These are phyloP conservation scores for Apodemia hepburni DNA, from an alignment of 2,888 invertebrate species.

Conservation along the genomic window DNA sequence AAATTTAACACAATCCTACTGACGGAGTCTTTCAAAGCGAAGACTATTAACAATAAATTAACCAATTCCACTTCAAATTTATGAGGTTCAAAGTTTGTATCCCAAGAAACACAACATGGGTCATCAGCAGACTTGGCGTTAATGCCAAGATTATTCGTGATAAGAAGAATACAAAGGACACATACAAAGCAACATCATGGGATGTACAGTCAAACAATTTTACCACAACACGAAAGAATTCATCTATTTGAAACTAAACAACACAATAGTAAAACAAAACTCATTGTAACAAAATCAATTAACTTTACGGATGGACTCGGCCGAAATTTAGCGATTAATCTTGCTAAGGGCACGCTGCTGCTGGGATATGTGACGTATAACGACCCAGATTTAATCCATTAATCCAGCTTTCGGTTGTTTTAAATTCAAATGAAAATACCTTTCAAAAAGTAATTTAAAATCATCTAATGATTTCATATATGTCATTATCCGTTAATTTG, in stretches of 20 bases:
- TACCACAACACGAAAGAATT: neutral
- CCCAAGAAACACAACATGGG: too few relatives aligned
- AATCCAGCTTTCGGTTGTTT: neutral
- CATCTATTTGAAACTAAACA: neutral
- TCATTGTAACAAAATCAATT: neutral
- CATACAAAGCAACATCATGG: too few relatives aligned
- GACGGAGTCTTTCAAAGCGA: too few relatives aligned
- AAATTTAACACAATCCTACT: too few relatives aligned
- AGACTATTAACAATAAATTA: too few relatives aligned
- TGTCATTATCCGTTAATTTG: too few relatives aligned
- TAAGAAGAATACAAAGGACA: too few relatives aligned
- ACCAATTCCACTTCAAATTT: too few relatives aligned
- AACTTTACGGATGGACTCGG: neutral
- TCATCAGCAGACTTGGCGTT: too few relatives aligned
- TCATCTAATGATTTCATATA: neutral
- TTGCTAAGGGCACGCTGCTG: neutral
- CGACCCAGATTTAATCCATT: neutral
- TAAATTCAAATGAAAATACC: neutral
- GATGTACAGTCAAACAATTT: too few relatives aligned
- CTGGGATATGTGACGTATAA: neutral
- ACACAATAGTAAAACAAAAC: neutral
- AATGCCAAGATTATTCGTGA: too few relatives aligned
- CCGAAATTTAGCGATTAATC: neutral
- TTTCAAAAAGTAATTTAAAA: neutral
- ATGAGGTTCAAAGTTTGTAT: too few relatives aligned